Conservation (phyloP, 2,797 vertebrate genomes). For the Acanthornis magna region DNA sequence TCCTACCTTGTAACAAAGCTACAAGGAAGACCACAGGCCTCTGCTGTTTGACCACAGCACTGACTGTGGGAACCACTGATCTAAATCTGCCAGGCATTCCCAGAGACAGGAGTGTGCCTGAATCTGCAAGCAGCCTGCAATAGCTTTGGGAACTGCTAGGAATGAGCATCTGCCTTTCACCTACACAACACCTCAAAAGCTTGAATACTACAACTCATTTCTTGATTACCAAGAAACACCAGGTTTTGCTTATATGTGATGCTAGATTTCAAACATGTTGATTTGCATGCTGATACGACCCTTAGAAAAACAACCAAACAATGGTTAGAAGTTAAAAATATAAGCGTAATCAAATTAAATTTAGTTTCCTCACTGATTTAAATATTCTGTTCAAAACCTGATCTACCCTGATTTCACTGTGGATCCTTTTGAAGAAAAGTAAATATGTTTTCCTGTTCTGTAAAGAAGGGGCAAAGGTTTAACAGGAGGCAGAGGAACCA, state of each 20-base stretch:
- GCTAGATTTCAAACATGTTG: background rate
- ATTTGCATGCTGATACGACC: background rate
- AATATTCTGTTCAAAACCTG: background rate
- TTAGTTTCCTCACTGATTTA: background rate
- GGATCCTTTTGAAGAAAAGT: background rate
- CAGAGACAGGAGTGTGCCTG: background rate
- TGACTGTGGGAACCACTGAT: background rate
- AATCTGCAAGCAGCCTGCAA: background rate
- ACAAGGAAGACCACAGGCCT: background rate
- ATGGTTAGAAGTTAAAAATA: background rate
- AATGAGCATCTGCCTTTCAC: background rate
- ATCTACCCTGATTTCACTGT: background rate
- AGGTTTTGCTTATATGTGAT: background rate
- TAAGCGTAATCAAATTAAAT: background rate
- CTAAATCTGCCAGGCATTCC: background rate
- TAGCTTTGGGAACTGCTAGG: background rate
- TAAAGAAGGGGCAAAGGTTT: background rate
- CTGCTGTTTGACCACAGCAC: background rate
- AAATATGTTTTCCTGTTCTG: background rate
- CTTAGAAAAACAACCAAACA: background rate
- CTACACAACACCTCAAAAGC: background rate
- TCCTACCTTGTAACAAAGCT: background rate
- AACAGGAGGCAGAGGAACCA: background rate
- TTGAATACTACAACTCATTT: background rate
- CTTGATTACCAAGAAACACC: background rate